Evolutionary conservation across 2,888 invertebrate species (phyloP), one percentile per base, ranked within the genome.

Genomic region (Macaria liturata): DNA sequence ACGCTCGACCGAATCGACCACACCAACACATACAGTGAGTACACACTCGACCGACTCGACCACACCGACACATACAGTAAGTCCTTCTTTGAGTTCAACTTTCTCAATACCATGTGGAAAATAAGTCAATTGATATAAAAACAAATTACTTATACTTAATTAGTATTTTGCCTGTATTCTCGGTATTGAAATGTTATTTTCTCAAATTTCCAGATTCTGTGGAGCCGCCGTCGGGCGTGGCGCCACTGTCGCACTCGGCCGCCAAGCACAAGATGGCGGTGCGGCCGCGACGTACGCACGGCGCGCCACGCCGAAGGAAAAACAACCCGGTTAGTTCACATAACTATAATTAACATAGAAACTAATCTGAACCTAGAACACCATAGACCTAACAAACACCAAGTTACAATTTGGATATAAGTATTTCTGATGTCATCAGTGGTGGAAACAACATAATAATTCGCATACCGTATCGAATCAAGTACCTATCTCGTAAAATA

Each of bases 231-330:
- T 78, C 88, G 34, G 91, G 91, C 62, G 89, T 94, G 75, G 91
- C 93, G 73, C 94, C 95, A 58, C 91, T 96, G 71, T 96, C 95
- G 75, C 96, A 96, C 86, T 95, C 95, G 61, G 96, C 96, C 48
- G 96, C 96, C 57, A 94, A 93, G 70, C 96, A 96, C 90, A 95
- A 95, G 87, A 96, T 96, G 93, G 94, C 96, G 49, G 94, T 96
- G 59, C 93, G 95, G 48, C 96, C 96, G 32, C 93, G 94, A 63
- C 93, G 95, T 70, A 96, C 95, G 59, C 95, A 96, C 80, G 95
- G 95, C 63, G 95, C 95, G 32, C 95, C 95, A 4, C 83, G 95
- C 50, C 93, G 95, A 73, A 94, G 95, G 81, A 92, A 94, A 80
- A 92, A 74, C 60, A 85, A 80, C 66, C 82, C 84, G 68, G 88